phyloP scores from a whole-genome alignment of 2,888 invertebrate species.

The Oligia strigilis region DNA sequence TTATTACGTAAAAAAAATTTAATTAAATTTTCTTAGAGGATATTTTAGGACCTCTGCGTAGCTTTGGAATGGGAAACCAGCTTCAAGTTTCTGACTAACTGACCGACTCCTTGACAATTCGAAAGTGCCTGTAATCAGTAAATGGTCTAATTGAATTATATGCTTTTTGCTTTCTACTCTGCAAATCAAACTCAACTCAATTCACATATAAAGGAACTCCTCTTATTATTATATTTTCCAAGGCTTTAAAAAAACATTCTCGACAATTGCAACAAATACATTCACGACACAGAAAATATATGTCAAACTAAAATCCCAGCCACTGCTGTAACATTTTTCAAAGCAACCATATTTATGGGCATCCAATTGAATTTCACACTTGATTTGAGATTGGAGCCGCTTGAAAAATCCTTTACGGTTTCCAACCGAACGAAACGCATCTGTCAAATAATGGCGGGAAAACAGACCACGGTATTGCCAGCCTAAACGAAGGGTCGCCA shows the following conservation, averaged over 20 bases:
- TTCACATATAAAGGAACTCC: not conserved
- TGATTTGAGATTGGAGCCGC: slow-evolving; percentile 82
- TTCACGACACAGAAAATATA: slow-evolving; percentile 35
- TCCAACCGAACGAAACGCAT: slow-evolving; percentile 86
- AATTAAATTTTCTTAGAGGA: too few relatives aligned
- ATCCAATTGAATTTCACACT: slow-evolving; percentile 90
- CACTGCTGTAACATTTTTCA: slow-evolving; percentile 81
- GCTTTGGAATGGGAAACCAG: too few relatives aligned
- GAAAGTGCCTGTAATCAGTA: not conserved
- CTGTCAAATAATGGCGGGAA: slow-evolving; percentile 88
- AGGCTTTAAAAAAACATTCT: not conserved
- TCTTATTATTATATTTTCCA: not conserved
- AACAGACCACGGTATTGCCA: slow-evolving; percentile 82
- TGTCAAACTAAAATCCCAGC: slow-evolving; percentile 70
- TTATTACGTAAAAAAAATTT: too few relatives aligned
- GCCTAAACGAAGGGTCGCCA: slow-evolving; percentile 84
- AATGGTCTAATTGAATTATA: not conserved
- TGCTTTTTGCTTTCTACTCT: not conserved
- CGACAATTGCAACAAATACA: slow-evolving; percentile 29
- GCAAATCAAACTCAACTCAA: slow-evolving; percentile 1
- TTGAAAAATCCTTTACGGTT: slow-evolving; percentile 86
- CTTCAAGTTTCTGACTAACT: too few relatives aligned
- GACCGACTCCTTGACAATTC: not conserved
- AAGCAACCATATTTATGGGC: slow-evolving; percentile 83
- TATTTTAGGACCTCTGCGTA: too few relatives aligned